phyloP scores from a whole-genome alignment of 2,888 invertebrate species.

The Watsonalla cultraria region DNA sequence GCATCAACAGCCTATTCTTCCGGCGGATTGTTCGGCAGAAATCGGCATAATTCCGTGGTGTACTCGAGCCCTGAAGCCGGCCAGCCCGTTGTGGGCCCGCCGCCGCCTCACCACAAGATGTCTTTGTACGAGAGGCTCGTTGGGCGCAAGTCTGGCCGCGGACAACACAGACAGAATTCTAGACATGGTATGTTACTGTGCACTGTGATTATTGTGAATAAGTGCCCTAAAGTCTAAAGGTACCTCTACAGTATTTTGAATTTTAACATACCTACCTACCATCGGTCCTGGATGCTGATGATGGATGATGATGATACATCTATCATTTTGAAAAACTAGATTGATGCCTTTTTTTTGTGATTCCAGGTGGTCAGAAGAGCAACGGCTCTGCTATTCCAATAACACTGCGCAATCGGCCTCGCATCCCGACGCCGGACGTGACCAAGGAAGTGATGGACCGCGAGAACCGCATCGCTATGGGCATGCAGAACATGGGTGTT shows the following conservation, averaged over 20 bases:
- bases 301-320: too few relatives aligned
- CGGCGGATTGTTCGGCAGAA: constrained; percentile 84
- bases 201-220: too few relatives aligned
- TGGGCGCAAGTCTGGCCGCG: constrained; percentile 87
- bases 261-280: background rate
- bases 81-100: constrained; percentile 49
- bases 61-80: constrained; percentile 82
- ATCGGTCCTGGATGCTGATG: too few relatives aligned
- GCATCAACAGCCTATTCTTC: constrained; percentile 92
- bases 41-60: constrained; percentile 87
- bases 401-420: constrained; percentile 88
- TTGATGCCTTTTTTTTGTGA: background rate
- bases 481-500: constrained; percentile 80
- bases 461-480: constrained; percentile 81
- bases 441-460: constrained; percentile 88
- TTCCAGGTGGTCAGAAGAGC: constrained; percentile 81
- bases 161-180: constrained; percentile 80
- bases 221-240: too few relatives aligned
- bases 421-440: constrained; percentile 93
- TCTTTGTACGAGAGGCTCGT: constrained; percentile 91
- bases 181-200: constrained; percentile 78
- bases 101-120: constrained; percentile 81
- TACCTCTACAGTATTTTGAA: background rate
- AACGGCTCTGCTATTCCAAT: constrained; percentile 83
- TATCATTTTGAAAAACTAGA: background rate